Evolutionary conservation across 2,113 vertebrate genomes (phyloP).

Genomic region (Vanacampus margaritifer): DNA sequence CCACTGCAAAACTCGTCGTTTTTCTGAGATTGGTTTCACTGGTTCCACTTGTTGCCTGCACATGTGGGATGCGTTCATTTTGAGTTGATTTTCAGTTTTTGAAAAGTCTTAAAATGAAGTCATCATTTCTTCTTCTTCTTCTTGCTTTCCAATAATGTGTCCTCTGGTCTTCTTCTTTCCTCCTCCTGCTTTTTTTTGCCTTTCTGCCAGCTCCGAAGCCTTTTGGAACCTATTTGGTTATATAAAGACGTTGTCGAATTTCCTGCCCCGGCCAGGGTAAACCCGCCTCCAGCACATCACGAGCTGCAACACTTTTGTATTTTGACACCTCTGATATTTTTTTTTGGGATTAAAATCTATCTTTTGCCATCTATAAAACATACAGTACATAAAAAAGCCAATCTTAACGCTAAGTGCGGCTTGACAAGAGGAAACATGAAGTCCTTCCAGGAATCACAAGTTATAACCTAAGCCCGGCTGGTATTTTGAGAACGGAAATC

Average conservation of each 20-base stretch:
- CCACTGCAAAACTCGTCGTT: no score
- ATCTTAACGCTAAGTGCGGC: conserved; percentile 10
- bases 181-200: not conserved
- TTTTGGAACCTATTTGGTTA: not conserved
- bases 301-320: conserved; percentile 23
- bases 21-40: no score
- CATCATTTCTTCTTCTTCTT: not conserved
- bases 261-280: not conserved
- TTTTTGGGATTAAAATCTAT: not conserved
- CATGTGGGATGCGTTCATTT: not conserved
- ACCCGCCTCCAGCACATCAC: not conserved
- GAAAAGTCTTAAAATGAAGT: not conserved
- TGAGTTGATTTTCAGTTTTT: not conserved
- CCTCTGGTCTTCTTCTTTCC: not conserved
- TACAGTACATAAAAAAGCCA: conserved; percentile 7
- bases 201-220: not conserved
- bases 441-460: conserved; percentile 25
- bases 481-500: conserved; percentile 28
- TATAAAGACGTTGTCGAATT: not conserved
- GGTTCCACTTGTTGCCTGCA: no score
- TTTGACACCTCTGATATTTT: conserved; percentile 14
- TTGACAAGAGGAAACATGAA: conserved; percentile 11
- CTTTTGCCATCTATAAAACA: conserved; percentile 10
- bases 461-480: conserved; percentile 13
- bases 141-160: not conserved